Percentiles rank a stretch among this genome's conserved stretches.
Conservation (phyloP, 92 coral and sea anemone species). For the Zoanthus solanderi region DNA sequence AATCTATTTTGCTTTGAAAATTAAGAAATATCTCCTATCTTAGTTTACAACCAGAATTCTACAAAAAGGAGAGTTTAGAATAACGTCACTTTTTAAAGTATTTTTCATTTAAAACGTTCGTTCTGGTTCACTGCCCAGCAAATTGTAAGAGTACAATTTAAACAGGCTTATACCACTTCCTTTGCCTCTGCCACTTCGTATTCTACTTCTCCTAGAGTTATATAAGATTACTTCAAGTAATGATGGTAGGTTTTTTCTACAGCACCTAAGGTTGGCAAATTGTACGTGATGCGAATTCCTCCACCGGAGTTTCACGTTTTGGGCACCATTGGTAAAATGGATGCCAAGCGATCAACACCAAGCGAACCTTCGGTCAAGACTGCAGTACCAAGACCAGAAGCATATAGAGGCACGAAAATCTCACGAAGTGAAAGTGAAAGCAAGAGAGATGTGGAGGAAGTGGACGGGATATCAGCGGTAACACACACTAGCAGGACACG, state of each 20-base stretch:
- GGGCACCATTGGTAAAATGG: conserved; percentile 31
- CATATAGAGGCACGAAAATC: background rate
- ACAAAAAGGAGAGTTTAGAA: too few relatives aligned
- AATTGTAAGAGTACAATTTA: too few relatives aligned
- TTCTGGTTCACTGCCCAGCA: too few relatives aligned
- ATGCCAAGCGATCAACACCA: conserved; percentile 22
- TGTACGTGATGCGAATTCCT: conserved; percentile 30
- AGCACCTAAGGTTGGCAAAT: conserved; percentile 24
- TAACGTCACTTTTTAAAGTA: too few relatives aligned
- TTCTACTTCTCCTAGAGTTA: too few relatives aligned
- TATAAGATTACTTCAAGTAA: too few relatives aligned
- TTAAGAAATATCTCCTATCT: too few relatives aligned
- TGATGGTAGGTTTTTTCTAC: background rate
- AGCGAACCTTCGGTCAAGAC: conserved; percentile 13
- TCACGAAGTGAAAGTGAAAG: conserved; percentile 21
- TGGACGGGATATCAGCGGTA: conserved; percentile 11
- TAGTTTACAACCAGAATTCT: too few relatives aligned
- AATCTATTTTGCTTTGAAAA: too few relatives aligned
- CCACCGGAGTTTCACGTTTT: conserved; percentile 27
- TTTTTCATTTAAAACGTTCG: too few relatives aligned
- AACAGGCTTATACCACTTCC: too few relatives aligned
- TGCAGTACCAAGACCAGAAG: background rate
- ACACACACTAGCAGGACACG: background rate
- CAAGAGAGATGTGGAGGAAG: conserved; percentile 35
- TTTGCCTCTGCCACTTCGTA: too few relatives aligned